Evolutionary conservation across 2,888 invertebrate genomes (phyloP).

Genomic region (Amphipoea lucens): DNA sequence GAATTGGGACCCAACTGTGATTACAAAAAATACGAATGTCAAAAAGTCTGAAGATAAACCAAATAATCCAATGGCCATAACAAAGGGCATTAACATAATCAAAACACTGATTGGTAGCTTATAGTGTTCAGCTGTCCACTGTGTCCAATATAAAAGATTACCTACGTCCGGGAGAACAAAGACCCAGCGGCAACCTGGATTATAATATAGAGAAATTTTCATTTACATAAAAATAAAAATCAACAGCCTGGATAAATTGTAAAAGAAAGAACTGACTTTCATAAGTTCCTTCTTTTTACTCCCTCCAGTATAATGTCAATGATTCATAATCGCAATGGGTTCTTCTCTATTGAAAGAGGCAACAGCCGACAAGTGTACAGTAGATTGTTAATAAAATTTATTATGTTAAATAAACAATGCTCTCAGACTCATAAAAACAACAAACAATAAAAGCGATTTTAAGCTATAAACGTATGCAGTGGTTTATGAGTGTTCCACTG

Average conservation of each 20-base stretch:
- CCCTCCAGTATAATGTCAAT: conserved; percentile 18
- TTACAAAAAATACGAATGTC: not conserved
- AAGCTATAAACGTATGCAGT: conserved; percentile 76
- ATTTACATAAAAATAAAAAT: conserved; percentile 39
- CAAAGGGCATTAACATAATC: conserved; percentile 30
- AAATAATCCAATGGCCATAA: conserved; percentile 14
- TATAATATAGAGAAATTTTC: conserved; percentile 14
- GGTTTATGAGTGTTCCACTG: conserved; percentile 79
- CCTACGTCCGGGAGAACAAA: conserved; percentile 39
- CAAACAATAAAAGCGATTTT: conserved; percentile 72
- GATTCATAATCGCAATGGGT: conserved; percentile 32
- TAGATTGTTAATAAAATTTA: conserved; percentile 61
- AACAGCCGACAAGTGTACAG: conserved; percentile 40
- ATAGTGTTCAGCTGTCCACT: conserved; percentile 11
- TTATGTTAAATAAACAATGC: conserved; percentile 64
- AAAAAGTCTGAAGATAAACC: not conserved
- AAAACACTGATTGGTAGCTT: conserved; percentile 30
- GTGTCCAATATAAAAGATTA: conserved; percentile 28
- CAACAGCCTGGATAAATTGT: conserved; percentile 21
- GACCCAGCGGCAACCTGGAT: conserved; percentile 9
- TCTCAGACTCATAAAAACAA: conserved; percentile 69
- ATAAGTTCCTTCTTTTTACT: conserved; percentile 14
- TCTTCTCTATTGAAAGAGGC: conserved; percentile 13
- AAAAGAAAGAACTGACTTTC: conserved; percentile 22
- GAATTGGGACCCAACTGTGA: not conserved